Evolutionary conservation across 1,140 invertebrate species (phyloP).

Genomic region (Artemia franciscana): DNA sequence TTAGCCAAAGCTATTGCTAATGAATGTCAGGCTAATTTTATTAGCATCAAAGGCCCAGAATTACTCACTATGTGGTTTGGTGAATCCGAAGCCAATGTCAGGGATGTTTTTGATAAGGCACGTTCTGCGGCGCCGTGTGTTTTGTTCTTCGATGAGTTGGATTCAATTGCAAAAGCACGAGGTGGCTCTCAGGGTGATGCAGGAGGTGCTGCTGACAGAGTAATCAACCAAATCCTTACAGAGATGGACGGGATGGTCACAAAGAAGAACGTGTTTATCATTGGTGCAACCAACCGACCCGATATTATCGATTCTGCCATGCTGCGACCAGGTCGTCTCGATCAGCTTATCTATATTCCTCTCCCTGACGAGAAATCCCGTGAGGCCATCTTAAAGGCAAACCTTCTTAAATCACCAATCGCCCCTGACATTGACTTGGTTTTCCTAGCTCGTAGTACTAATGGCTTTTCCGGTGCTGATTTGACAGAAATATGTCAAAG

Average conservation of each 20-base stretch:
- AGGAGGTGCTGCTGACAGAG: slow-evolving; percentile 92
- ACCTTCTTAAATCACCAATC: slow-evolving; percentile 88
- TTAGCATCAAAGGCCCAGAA: slow-evolving; percentile 97
- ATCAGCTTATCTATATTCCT: slow-evolving; percentile 99
- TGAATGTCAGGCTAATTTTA: slow-evolving; percentile 99
- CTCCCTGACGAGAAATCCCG: slow-evolving; percentile 94
- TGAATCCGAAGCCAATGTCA: slow-evolving; percentile 96
- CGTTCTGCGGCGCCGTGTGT: slow-evolving; percentile 97
- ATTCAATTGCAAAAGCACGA: slow-evolving; percentile 96
- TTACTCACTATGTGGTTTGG: slow-evolving; percentile 99
- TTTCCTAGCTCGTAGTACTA: slow-evolving; percentile 86
- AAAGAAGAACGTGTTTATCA: slow-evolving; percentile 99
- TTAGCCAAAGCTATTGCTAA: slow-evolving; percentile 98
- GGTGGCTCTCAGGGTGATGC: slow-evolving; percentile 92
- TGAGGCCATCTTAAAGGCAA: slow-evolving; percentile 81
- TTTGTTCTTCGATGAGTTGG: slow-evolving; percentile 97
- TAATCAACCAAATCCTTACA: slow-evolving; percentile 98
- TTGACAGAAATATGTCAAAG: slow-evolving; percentile 98
- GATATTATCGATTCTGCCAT: slow-evolving; percentile 98
- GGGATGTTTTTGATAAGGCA: slow-evolving; percentile 99
- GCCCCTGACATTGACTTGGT: slow-evolving; percentile 78
- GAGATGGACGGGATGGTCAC: slow-evolving; percentile 99
- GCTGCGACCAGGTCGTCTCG: slow-evolving; percentile 85
- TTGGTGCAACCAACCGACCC: slow-evolving; percentile 70
- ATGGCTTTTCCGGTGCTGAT: slow-evolving; percentile 96